phyloP scores from a whole-genome alignment of 1,140 invertebrate species.

The Globodera ellingtonae region DNA sequence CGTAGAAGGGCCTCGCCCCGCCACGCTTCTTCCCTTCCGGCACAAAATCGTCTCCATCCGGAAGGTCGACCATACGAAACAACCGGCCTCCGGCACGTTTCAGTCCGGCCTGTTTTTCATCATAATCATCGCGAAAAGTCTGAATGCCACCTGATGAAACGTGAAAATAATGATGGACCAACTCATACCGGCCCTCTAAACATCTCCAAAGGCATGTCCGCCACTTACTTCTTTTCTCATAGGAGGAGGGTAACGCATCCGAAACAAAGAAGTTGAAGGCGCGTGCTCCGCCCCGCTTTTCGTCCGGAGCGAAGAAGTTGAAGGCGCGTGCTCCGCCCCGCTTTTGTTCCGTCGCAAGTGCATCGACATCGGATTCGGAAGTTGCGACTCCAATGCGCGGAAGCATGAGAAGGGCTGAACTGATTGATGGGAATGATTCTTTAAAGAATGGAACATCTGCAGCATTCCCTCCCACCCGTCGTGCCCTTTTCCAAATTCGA shows the following conservation, averaged over 20 bases:
- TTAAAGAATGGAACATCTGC: neutral
- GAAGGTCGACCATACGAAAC: conserved; percentile 4
- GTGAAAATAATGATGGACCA: neutral
- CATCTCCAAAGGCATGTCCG: neutral
- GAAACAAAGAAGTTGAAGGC: conserved; percentile 4
- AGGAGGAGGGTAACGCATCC: neutral
- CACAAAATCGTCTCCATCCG: neutral
- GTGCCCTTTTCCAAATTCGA: too few species aligned
- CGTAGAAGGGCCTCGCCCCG: conserved; percentile 22
- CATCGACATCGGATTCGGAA: neutral
- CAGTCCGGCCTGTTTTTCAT: neutral
- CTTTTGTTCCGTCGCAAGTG: neutral
- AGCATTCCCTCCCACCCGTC: neutral
- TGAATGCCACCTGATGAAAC: neutral
- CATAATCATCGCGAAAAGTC: neutral
- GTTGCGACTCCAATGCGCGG: neutral
- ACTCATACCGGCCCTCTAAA: neutral
- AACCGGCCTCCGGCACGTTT: conserved; percentile 18
- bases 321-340: conserved; percentile 13
- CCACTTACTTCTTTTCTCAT: neutral
- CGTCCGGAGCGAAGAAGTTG: neutral
- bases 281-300: conserved; percentile 6
- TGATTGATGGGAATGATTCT: neutral
- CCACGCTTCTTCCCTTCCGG: conserved; percentile 17
- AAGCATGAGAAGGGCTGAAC: conserved; percentile 3